Conservation (phyloP, 2,888 invertebrate genomes). For the Tenthredo mesomela region DNA sequence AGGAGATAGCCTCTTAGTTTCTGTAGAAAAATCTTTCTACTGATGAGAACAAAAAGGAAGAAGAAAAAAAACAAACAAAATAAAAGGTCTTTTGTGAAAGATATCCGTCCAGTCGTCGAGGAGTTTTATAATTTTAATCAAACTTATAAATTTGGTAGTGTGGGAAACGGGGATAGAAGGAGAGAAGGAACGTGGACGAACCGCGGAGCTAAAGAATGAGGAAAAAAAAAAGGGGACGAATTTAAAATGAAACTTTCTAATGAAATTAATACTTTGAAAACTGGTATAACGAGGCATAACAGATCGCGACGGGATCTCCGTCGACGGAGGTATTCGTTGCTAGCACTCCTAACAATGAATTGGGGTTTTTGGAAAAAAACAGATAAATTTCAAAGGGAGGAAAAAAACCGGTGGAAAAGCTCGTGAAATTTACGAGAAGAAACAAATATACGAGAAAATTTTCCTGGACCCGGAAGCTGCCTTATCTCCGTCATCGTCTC, state of each 20-base stretch:
- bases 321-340: neutral
- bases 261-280: conserved; percentile 37
- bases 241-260: conserved; percentile 27
- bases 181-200: neutral
- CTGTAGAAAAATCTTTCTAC: neutral
- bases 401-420: neutral
- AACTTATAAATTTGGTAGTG: conserved; percentile 19
- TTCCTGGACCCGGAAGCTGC: conserved; percentile 24
- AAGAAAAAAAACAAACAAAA: neutral
- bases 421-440: conserved; percentile 17
- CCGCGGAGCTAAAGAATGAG: neutral
- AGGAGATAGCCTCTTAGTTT: neutral
- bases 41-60: neutral
- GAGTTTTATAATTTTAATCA: conserved; percentile 41
- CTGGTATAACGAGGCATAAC: conserved; percentile 31
- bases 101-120: neutral
- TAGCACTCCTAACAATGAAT: conserved; percentile 20
- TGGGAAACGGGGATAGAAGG: neutral
- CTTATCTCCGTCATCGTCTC: conserved; percentile 47
- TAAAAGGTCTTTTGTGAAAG: neutral
- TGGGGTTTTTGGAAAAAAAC: neutral
- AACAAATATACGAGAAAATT: conserved; percentile 21
- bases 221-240: neutral
- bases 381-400: conserved; percentile 27
- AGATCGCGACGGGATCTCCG: neutral